Conservation (phyloP, 2,113 vertebrate genomes). For the Scomber scombrus region DNA sequence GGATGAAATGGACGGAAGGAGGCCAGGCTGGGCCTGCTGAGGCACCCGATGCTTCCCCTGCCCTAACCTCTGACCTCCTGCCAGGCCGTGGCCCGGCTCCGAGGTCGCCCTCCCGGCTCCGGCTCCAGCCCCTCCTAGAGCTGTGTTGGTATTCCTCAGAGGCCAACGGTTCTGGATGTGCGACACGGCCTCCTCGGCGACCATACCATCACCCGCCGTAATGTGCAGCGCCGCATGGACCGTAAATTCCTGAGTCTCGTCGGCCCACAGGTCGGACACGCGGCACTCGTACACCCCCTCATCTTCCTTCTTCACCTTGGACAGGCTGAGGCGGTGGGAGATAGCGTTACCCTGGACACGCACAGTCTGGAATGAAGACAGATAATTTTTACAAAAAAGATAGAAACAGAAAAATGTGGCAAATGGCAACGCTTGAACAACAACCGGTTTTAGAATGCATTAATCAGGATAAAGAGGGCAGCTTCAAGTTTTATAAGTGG, state of each 20-base stretch:
- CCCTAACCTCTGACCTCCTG: conserved; percentile 37
- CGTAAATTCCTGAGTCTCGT: conserved; percentile 91
- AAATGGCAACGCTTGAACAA: neutral
- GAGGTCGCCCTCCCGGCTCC: conserved; percentile 77
- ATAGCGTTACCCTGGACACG: conserved; percentile 96
- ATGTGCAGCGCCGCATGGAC: conserved; percentile 91
- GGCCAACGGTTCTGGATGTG: conserved; percentile 92
- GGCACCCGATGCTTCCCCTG: conserved; percentile 79
- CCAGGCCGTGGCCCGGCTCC: conserved; percentile 65
- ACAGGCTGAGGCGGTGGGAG: conserved; percentile 93
- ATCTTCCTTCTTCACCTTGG: conserved; percentile 90
- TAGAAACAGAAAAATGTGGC: neutral
- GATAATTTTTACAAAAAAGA: neutral
- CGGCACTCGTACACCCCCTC: conserved; percentile 95
- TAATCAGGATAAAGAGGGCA: conserved; percentile 7
- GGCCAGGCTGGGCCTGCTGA: conserved; percentile 69
- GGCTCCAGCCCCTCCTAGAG: conserved; percentile 48
- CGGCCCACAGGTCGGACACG: conserved; percentile 92
- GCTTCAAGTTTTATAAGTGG: conserved; percentile 19
- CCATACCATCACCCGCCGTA: conserved; percentile 87
- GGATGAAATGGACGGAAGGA: conserved; percentile 72
- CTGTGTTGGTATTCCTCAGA: conserved; percentile 83
- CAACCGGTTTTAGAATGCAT: neutral
- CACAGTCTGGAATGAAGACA: conserved; percentile 87
- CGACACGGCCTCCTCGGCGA: conserved; percentile 93